These are phyloP conservation scores for Mythimna albipuncta DNA, from an alignment of 2,888 invertebrate species.

Conservation along the genomic window DNA sequence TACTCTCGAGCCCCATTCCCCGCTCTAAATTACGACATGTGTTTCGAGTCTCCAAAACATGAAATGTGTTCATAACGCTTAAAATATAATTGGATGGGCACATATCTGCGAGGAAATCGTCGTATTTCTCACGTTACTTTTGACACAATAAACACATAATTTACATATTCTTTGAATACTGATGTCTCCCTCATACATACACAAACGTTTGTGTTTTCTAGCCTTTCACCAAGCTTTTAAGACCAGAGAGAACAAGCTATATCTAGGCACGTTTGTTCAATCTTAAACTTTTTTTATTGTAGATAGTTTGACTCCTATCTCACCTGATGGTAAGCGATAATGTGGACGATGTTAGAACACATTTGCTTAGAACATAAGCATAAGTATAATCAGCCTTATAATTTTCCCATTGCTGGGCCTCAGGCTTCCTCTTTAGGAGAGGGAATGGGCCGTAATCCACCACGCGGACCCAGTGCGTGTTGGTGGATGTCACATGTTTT, in stretches of 20 bases:
- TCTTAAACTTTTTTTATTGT: too few species aligned
- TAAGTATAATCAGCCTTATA: too few species aligned
- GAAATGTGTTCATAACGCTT: conserved; percentile 56
- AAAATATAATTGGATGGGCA: conserved; percentile 52
- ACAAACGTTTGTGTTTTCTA: background rate
- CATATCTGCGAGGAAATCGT: conserved; percentile 30
- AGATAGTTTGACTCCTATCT: too few species aligned
- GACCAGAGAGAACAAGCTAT: background rate
- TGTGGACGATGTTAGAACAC: background rate
- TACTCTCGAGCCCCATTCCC: conserved; percentile 42
- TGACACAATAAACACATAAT: conserved; percentile 47
- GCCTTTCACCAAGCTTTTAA: background rate
- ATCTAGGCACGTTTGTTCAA: background rate
- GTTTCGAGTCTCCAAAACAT: conserved; percentile 36
- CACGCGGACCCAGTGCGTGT: too few species aligned
- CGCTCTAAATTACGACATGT: conserved; percentile 54
- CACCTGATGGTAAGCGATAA: too few species aligned
- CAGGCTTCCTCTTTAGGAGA: too few species aligned
- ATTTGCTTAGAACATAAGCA: background rate
- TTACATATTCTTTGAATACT: conserved; percentile 11
- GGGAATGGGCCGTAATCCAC: too few species aligned
- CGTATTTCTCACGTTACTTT: conserved; percentile 38
- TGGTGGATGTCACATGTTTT: too few species aligned
- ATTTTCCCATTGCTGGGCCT: too few species aligned
- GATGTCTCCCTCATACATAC: background rate